Evolutionary conservation across 2,797 vertebrate genomes (phyloP).

Genomic region (Megaceryle alcyon): DNA sequence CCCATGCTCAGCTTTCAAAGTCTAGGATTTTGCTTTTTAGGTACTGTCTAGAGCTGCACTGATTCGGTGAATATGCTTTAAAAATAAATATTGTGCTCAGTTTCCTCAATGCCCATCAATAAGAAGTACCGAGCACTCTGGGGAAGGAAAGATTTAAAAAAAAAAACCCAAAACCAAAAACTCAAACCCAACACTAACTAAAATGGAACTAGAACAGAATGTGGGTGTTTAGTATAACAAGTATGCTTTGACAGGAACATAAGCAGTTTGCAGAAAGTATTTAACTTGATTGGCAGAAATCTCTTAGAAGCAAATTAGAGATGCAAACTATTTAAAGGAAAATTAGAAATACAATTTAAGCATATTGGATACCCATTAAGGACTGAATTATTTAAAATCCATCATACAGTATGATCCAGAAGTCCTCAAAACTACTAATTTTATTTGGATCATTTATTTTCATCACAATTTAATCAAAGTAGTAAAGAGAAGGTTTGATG

Average conservation of each 20-base stretch:
- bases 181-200: background rate
- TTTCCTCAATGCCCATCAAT: constrained; percentile 7
- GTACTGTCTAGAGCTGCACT: background rate
- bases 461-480: constrained; percentile 11
- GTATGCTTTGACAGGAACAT: background rate
- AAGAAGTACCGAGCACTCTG: background rate
- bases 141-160: background rate
- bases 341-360: constrained; percentile 70
- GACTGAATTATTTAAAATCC: constrained; percentile 65
- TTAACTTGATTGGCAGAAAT: constrained; percentile 69
- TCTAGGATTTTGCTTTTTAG: background rate
- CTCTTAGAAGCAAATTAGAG: constrained; percentile 61
- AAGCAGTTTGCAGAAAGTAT: constrained; percentile 48
- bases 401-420: background rate
- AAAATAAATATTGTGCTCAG: background rate
- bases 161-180: background rate
- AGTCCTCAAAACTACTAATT: background rate
- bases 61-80: background rate
- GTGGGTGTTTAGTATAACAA: constrained; percentile 43
- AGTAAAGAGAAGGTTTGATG: background rate
- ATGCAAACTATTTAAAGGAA: constrained; percentile 71
- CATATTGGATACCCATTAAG: constrained; percentile 67
- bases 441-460: constrained; percentile 22
- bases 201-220: constrained; percentile 37
- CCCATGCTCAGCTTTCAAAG: background rate